These are phyloP conservation scores for Rhamphomyia laevipes DNA, from an alignment of 2,888 invertebrate species.

Conservation along the genomic window DNA sequence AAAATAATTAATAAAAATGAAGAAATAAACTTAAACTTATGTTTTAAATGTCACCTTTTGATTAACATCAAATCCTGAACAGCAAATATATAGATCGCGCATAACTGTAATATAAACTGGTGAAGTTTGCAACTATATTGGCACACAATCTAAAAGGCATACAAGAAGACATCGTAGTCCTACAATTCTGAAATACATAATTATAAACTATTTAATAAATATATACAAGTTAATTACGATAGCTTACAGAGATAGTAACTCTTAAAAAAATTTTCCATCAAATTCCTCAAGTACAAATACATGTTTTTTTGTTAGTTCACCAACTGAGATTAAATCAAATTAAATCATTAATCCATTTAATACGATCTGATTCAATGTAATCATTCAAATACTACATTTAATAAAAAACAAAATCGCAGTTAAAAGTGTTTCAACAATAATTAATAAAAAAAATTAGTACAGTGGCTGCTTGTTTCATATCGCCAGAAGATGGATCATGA, in stretches of 20 bases:
- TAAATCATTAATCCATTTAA: background rate
- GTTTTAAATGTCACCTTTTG: slow-evolving; percentile 34
- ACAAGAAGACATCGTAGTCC: slow-evolving; percentile 71
- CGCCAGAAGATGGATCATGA: no score
- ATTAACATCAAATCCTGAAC: slow-evolving; percentile 45
- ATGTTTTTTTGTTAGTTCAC: slow-evolving; percentile 50
- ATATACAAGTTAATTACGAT: no score
- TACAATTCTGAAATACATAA: slow-evolving; percentile 63
- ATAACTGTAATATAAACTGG: slow-evolving; percentile 76
- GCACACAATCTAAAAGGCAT: slow-evolving; percentile 56
- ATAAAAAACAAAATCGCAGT: no score
- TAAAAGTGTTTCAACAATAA: no score
- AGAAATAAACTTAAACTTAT: no score
- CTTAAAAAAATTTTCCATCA: slow-evolving; percentile 57
- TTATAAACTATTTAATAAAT: no score
- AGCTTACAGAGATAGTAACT: slow-evolving; percentile 58
- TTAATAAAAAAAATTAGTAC: no score
- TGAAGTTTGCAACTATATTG: slow-evolving; percentile 61
- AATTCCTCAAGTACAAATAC: slow-evolving; percentile 72
- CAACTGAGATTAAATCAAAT: slow-evolving; percentile 35
- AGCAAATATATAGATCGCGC: slow-evolving; percentile 55
- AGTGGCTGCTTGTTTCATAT: no score
- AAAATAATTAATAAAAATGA: slow-evolving; percentile 11
- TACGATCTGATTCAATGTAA: background rate
- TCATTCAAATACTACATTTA: background rate